Conservation (phyloP, 2,797 vertebrate species). For the Gallinago stenura region DNA sequence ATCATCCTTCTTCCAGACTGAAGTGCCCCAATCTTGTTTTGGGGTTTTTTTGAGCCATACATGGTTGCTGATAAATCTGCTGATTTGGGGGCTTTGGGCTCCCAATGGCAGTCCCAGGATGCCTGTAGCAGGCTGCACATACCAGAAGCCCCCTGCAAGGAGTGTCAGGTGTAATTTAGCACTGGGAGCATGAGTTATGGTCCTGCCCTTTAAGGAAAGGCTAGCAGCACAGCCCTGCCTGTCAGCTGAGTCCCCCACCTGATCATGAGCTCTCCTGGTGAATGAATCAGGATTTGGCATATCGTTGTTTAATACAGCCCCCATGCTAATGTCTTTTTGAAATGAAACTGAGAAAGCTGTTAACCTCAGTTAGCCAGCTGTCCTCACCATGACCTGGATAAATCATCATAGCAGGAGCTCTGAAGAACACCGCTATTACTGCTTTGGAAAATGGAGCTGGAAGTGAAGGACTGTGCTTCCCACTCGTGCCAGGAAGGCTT, state of each 20-base stretch:
- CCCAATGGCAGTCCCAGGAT: background rate
- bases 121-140: conserved; percentile 29
- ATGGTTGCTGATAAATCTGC: background rate
- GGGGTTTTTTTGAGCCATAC: background rate
- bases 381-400: conserved; percentile 77
- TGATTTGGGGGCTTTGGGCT: background rate
- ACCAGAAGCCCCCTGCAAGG: conserved; percentile 46
- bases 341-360: conserved; percentile 79
- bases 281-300: conserved; percentile 78
- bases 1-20: background rate
- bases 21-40: background rate
- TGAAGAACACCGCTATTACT: background rate
- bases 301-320: conserved; percentile 71
- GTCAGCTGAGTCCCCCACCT: conserved; percentile 70
- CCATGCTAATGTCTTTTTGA: conserved; percentile 80
- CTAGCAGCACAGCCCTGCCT: conserved; percentile 66
- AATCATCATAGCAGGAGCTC: conserved; percentile 69
- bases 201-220: conserved; percentile 74
- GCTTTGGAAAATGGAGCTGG: conserved; percentile 31
- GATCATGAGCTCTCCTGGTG: conserved; percentile 64
- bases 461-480: background rate
- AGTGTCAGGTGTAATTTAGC: conserved; percentile 70
- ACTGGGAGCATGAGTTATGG: conserved; percentile 64
- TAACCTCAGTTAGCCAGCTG: conserved; percentile 80
- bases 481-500: background rate